These are phyloP conservation scores for Phaethornis superciliosus DNA, from an alignment of 2,113 vertebrate genomes.

Conservation along the genomic window DNA sequence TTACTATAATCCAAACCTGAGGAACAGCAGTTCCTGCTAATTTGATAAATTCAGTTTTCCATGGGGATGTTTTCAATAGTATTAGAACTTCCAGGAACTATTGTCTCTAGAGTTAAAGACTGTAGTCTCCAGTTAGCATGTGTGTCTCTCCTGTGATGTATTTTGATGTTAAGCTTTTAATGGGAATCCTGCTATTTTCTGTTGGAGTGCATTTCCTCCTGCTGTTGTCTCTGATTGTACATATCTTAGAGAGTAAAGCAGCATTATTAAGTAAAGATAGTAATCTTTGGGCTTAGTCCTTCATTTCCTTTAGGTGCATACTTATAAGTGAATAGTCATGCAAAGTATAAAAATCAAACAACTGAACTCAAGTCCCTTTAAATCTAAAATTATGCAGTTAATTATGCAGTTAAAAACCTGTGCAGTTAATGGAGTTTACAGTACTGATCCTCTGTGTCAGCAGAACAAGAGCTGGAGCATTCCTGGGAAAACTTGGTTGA, in stretches of 20 bases:
- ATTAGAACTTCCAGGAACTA: neutral
- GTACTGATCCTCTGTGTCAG: neutral
- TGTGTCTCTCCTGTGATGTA: neutral
- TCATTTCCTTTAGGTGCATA: neutral
- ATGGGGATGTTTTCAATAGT: neutral
- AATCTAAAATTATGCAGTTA: neutral
- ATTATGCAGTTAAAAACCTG: neutral
- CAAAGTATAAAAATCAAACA: neutral
- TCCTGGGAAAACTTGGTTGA: neutral
- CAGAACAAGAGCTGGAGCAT: neutral
- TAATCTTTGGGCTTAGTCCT: neutral
- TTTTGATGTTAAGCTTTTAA: constrained; percentile 37
- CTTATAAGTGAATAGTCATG: neutral
- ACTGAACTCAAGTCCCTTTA: neutral
- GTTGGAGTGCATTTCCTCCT: constrained; percentile 37
- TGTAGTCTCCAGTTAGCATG: neutral
- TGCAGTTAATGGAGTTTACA: neutral
- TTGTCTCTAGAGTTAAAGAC: neutral
- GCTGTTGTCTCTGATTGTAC: constrained; percentile 15
- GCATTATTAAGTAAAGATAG: constrained; percentile 34
- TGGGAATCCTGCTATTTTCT: constrained; percentile 41
- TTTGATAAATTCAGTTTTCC: neutral
- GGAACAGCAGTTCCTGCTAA: neutral
- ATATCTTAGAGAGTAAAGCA: constrained; percentile 14
- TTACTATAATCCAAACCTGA: neutral